Conservation (phyloP, 2,113 vertebrate genomes). For the Mionectes macconnelli region DNA sequence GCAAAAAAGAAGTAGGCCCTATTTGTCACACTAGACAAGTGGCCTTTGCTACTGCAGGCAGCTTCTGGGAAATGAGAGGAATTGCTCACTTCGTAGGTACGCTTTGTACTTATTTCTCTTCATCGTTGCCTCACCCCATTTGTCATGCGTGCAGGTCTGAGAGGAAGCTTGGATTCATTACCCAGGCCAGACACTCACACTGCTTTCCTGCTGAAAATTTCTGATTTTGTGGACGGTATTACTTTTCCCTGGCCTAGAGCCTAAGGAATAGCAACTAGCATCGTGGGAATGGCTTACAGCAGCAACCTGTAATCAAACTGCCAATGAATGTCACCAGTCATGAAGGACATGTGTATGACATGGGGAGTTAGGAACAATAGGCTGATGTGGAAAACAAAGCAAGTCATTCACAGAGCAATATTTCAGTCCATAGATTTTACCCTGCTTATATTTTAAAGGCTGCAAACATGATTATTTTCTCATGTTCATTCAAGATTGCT, state of each 20-base stretch:
- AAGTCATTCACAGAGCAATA: neutral
- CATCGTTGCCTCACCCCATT: neutral
- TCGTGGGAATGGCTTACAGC: neutral
- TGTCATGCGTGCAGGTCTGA: neutral
- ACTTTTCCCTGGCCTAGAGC: neutral
- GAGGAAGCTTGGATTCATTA: conserved; percentile 34
- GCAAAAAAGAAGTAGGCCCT: neutral
- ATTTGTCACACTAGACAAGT: conserved; percentile 23
- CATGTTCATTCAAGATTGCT: neutral
- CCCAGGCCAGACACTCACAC: neutral
- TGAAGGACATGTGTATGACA: neutral
- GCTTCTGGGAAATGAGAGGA: conserved; percentile 45
- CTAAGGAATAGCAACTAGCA: neutral
- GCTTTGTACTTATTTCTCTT: conserved; percentile 39
- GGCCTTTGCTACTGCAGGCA: neutral
- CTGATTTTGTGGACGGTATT: neutral
- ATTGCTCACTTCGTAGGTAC: neutral
- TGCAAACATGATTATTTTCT: neutral
- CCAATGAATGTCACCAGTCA: neutral
- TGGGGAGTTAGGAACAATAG: neutral
- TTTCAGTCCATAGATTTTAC: neutral
- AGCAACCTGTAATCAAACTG: neutral
- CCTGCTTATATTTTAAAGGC: neutral
- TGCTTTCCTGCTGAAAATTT: neutral
- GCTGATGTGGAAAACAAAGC: neutral